phyloP scores from a whole-genome alignment of 2,797 vertebrate species.

The Carapus acus region DNA sequence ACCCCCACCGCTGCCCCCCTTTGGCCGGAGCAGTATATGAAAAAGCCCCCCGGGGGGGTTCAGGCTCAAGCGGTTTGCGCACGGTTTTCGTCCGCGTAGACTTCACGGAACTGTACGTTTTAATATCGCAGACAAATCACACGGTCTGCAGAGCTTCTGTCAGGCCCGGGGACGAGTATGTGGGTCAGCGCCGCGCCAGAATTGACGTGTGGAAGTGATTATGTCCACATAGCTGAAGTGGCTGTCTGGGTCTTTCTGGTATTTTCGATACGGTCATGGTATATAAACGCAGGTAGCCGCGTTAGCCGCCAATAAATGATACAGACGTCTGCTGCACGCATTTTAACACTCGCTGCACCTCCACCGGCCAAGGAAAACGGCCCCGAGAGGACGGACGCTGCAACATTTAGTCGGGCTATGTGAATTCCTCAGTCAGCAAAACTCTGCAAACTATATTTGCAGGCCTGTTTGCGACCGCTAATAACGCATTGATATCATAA shows the following conservation, averaged over 20 bases:
- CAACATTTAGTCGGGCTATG: neutral
- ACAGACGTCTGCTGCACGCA: constrained; percentile 1
- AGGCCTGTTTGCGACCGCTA: too few species aligned
- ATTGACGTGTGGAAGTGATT: too few species aligned
- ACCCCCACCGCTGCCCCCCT: too few species aligned
- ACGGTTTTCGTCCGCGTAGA: neutral
- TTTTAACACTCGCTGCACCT: neutral
- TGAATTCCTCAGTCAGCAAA: too few species aligned
- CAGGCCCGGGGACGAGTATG: neutral
- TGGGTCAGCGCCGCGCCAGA: neutral
- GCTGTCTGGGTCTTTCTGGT: neutral
- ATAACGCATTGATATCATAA: too few species aligned
- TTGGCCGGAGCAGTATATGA: neutral
- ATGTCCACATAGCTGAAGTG: neutral
- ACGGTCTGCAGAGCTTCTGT: neutral
- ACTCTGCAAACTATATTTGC: too few species aligned
- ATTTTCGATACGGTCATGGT: neutral
- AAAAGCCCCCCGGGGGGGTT: neutral
- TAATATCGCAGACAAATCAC: constrained; percentile 20
- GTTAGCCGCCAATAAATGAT: neutral
- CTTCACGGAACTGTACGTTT: constrained; percentile 1
- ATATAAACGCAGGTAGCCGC: neutral
- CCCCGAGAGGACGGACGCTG: neutral
- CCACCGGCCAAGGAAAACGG: neutral
- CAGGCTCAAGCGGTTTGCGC: neutral